Evolutionary conservation across 1,140 invertebrate species (phyloP).

Genomic region (Hycleus cichorii): DNA sequence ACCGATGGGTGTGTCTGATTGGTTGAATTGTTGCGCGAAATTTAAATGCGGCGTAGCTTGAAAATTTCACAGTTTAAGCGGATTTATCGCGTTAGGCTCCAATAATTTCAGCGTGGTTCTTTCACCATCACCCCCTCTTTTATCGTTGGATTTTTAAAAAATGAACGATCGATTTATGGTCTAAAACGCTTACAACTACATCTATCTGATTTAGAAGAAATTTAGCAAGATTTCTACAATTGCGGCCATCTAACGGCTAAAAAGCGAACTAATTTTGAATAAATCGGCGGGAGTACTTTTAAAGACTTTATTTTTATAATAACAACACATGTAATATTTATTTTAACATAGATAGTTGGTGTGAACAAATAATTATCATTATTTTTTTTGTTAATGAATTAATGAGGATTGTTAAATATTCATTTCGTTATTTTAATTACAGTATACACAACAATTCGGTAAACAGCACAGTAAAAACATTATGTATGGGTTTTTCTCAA

Average conservation of each 20-base stretch:
- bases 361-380: constrained; percentile 38
- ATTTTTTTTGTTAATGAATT: no score
- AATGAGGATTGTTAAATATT: constrained; percentile 19
- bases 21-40: no score
- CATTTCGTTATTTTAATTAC: constrained; percentile 28
- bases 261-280: no score
- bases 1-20: no score
- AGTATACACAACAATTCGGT: constrained; percentile 34
- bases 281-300: neutral
- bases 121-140: no score
- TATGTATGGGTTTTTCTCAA: neutral
- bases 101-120: no score
- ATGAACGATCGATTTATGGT: no score
- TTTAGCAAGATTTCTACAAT: constrained; percentile 50
- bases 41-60: no score
- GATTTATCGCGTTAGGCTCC: no score
- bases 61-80: no score
- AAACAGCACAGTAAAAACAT: constrained; percentile 30
- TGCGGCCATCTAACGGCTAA: constrained; percentile 20
- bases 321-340: constrained; percentile 37
- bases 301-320: constrained; percentile 26
- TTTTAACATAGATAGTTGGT: constrained; percentile 40
- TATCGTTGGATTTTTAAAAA: no score
- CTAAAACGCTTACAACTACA: no score
- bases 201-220: constrained; percentile 50